phyloP scores from a whole-genome alignment of 2,113 vertebrate species.

The Anolis sagrei region DNA sequence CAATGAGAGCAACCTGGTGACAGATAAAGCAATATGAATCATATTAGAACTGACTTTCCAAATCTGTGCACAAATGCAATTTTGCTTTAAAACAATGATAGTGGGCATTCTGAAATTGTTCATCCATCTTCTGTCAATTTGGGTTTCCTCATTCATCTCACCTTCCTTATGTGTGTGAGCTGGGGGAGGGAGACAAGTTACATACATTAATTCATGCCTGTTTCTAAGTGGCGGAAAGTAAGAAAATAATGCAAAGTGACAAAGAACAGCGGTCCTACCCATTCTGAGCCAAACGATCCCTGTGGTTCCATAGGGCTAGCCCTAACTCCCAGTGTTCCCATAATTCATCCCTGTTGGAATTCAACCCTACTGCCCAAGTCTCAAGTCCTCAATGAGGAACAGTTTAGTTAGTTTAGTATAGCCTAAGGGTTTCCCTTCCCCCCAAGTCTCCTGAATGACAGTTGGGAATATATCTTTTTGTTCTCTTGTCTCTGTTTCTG shows the following conservation, averaged over 20 bases:
- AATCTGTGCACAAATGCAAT: not conserved
- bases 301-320: not conserved
- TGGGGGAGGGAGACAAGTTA: not conserved
- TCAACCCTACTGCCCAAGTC: no score
- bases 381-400: no score
- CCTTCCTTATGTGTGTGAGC: no score
- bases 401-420: no score
- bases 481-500: no score
- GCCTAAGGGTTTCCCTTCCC: no score
- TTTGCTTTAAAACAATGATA: not conserved
- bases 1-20: not conserved
- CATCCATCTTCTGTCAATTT: not conserved
- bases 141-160: no score
- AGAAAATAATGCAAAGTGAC: not conserved
- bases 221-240: not conserved
- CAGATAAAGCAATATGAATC: not conserved
- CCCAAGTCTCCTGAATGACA: no score
- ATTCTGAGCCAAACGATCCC: not conserved
- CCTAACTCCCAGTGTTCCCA: no score
- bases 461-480: no score
- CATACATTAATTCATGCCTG: not conserved
- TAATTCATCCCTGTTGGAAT: no score
- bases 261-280: not conserved
- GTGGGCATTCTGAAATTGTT: not conserved
- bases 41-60: not conserved